Base-by-base conservation (phyloP, 1,140 invertebrate genomes). In the Pogonognathellus flavescens region DNA sequence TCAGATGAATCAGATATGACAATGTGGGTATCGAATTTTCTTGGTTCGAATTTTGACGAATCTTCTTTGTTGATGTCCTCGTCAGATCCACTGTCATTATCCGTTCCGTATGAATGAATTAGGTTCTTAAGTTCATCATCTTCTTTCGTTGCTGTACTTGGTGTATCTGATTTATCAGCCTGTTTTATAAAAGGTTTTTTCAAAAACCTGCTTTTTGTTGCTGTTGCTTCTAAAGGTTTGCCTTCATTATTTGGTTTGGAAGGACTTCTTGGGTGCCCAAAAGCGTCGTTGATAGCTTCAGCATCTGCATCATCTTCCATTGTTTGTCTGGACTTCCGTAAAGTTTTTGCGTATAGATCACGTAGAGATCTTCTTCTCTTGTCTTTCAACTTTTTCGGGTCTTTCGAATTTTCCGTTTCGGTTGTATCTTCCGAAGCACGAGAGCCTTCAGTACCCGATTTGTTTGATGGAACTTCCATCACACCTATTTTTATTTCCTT, bases 1-100 rank as follows among this genome's bases (percentile, higher is more conserved):
- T 76, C 70, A n/a, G 70, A 76, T 16, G 70, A 76, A 50, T 76
- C 70, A 4, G 70, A 76, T n/a, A n/a, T 7, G 18, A 31, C 25
- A 18, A 41, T 50, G 16, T 49, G 49, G 5, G 41, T 1, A 10
- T 76, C 70, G 16, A 76, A 76, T 31, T 76, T 76, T 10, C 70
- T 49, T 10, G 70, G 70, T 9, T 76, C 70, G 7, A n/a, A 49
- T 76, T 50, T 31, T 7, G 22, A 20, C 0, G 14, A 11, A 10
- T 13, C 62, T 25, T 8, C 62, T 31, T 25, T 25, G 22, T 6
- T 14, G 9, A 25, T 9, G 0, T 66, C 62, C 1, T 25, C 62
- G 22, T 66, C 62, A 7, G 22, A 20, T 8, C 11, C 20, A 66
- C 62, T 66, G 22, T 66, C 62, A 13, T 31, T 1, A 5, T 66